Base-by-base conservation (phyloP, 2,797 vertebrate genomes). In the Ambastaia sidthimunki region DNA sequence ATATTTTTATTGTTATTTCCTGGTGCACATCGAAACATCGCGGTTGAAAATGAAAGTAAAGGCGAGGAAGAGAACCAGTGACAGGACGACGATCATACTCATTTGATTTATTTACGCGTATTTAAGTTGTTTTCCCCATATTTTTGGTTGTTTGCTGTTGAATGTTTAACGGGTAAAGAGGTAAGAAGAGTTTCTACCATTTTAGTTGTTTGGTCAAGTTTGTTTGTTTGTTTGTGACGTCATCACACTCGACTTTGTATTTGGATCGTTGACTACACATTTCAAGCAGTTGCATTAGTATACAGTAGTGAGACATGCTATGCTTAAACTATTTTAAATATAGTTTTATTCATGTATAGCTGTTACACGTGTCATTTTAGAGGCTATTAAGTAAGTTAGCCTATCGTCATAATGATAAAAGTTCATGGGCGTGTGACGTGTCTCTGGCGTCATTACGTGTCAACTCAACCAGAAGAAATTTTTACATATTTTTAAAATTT, bases 31-130 rank as follows among this genome's bases (percentile, higher is more conserved):
- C 0, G 59, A 37, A 59, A 18, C 3, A 1, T 15, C 2, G 28
- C 9, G 2, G 15, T 12, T 18, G 55, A 78, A 71, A 63, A 13
- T 25, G 68, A 78, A 78, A 78, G 47, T 50, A 63, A 71, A 0
- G 3, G 11, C 1, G 0, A 18, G 60, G 5, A 2, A 44, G 47
- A 73, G 10, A 6, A 3, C 1, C 52, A 13, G 50, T 3, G 4
- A 16, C 34, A 67, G 60, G n/a, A 57, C 47, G 52, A 31, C 9
- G 19, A 5, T 1, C 37, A 6, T 12, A 4, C 25, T 18, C 4
- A 9, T 3, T 50, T 23, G 67, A n/a, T 34, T 37, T 52, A 13
- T 60, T 15, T 16, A 7, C 23, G 23, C 11, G 23, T 52, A 13
- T 60, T 15, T 16, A 16, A 23, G 23, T 16, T 5, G 6, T 1